Evolutionary conservation across 2,888 invertebrate genomes (phyloP).

Genomic region (Diarsia mendica): DNA sequence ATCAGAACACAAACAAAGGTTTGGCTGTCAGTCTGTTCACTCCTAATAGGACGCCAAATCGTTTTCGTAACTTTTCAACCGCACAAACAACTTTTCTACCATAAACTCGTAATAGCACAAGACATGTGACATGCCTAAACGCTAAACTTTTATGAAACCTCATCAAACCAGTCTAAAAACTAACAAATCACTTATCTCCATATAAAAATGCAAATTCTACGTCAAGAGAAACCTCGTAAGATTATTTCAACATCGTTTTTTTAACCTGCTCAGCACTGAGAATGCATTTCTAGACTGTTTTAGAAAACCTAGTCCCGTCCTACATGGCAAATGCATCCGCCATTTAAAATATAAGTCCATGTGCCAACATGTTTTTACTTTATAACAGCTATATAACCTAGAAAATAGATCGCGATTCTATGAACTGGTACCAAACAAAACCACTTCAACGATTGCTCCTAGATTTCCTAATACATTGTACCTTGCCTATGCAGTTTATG

Average conservation of each 20-base stretch:
- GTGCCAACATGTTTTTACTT: conserved; percentile 83
- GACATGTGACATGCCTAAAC: conserved; percentile 30
- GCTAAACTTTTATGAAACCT: conserved; percentile 59
- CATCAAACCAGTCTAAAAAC: conserved; percentile 58
- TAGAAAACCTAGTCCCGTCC: conserved; percentile 80
- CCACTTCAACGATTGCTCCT: conserved; percentile 20
- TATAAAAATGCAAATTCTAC: conserved; percentile 62
- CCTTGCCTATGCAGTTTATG: neutral
- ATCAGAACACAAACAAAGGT: conserved; percentile 48
- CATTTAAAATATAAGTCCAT: conserved; percentile 82
- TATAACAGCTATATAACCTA: conserved; percentile 83
- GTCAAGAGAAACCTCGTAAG: conserved; percentile 59
- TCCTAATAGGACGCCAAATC: conserved; percentile 17
- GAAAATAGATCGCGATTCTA: conserved; percentile 83
- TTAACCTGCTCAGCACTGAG: conserved; percentile 58
- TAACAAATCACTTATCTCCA: conserved; percentile 63
- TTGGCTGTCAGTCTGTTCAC: conserved; percentile 4
- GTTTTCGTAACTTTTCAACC: conserved; percentile 49
- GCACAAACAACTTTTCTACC: conserved; percentile 30
- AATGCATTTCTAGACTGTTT: conserved; percentile 81
- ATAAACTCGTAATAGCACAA: conserved; percentile 24
- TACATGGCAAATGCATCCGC: conserved; percentile 84
- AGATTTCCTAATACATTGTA: conserved; percentile 62
- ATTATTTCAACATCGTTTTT: conserved; percentile 66
- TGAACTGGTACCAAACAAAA: conserved; percentile 73